Evolutionary conservation across 2,888 invertebrate species (phyloP), one percentile per base, ranked within the genome.

Genomic region (Chaetogeoica ovagalla): DNA sequence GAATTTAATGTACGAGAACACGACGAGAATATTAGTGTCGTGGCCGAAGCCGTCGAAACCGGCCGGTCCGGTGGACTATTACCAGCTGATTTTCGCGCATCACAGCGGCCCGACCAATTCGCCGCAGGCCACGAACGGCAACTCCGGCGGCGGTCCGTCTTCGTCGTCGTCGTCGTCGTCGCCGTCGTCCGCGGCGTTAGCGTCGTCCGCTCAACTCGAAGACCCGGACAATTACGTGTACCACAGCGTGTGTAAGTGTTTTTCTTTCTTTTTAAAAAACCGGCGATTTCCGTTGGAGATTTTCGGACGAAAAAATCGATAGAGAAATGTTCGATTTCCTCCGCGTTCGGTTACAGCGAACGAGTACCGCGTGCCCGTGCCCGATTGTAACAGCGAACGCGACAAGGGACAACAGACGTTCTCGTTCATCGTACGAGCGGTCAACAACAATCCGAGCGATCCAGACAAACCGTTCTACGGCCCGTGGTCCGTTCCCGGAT

Each of bases 11-110:
- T 87, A 86, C 70, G 85, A 87, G 74, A 89, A 89, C 83, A 86
- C 87, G 19, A 87, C 88, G n/a, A 85, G 86, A 82, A 87, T 88
- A 37, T 82, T 84, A 2, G 85, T 90, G 7, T 84, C 84, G 57
- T 91, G 91, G 91, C 84, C 86, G 6, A 85, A 85, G 65, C 91
- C 91, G 8, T 83, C 84, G 23, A 84, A 85, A 65, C 86, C 88
- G 37, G 89, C 89, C 13, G 91, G 91, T 3, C 87, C 87, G 23
- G 85, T 91, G 0, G 89, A 90, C 82, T 86, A 86, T 68, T 91
- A 91, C 84, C 89, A 91, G 86, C 86, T 91, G 6, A 74, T 81
- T 37, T 70, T 83, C 30, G 62, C 62, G 57, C 75, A 62, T 70
- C 63, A 71, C 15, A 71, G 66, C 52, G 65, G 63, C 83, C 84